Evolutionary conservation across 2,888 invertebrate species (phyloP).

Genomic region (Cephalotes varians): DNA sequence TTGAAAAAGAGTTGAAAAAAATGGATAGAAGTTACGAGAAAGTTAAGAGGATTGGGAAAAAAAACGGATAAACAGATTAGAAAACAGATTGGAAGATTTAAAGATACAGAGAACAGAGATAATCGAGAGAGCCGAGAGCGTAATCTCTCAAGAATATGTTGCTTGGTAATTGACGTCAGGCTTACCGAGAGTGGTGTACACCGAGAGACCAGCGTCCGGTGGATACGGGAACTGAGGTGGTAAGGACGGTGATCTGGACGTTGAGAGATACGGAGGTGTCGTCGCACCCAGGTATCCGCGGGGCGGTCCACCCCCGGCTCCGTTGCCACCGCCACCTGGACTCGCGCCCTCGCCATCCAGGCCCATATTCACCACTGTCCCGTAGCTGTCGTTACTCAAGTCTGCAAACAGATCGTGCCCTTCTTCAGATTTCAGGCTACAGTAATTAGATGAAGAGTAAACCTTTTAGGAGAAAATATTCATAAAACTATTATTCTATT

Average conservation of each 20-base stretch:
- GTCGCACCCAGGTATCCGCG: conserved; percentile 89
- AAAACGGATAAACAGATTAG: too few relatives aligned
- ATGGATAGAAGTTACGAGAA: not conserved
- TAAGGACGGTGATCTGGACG: conserved; percentile 91
- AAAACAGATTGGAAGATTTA: not conserved
- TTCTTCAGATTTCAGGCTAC: not conserved
- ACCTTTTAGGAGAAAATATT: not conserved
- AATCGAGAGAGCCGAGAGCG: not conserved
- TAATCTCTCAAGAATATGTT: not conserved
- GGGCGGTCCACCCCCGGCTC: conserved; percentile 85
- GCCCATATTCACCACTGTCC: conserved; percentile 93
- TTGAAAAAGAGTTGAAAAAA: not conserved
- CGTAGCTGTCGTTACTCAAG: conserved; percentile 95
- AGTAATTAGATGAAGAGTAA: not conserved
- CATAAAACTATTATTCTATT: not conserved
- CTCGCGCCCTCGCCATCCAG: conserved; percentile 93
- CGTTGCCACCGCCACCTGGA: conserved; percentile 88
- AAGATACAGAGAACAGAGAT: not conserved
- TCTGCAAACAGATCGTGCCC: conserved; percentile 86
- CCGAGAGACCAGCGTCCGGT: conserved; percentile 92
- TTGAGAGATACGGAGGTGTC: conserved; percentile 93
- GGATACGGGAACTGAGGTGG: conserved; percentile 92
- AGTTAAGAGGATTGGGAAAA: not conserved
- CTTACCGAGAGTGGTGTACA: conserved; percentile 93
- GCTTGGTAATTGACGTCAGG: conserved; percentile 8